A percentile compares a stretch with the other conserved stretches of the same genome.
These are phyloP conservation scores for Portevinia maculata DNA, from an alignment of 2,888 invertebrate species.

Conservation along the genomic window DNA sequence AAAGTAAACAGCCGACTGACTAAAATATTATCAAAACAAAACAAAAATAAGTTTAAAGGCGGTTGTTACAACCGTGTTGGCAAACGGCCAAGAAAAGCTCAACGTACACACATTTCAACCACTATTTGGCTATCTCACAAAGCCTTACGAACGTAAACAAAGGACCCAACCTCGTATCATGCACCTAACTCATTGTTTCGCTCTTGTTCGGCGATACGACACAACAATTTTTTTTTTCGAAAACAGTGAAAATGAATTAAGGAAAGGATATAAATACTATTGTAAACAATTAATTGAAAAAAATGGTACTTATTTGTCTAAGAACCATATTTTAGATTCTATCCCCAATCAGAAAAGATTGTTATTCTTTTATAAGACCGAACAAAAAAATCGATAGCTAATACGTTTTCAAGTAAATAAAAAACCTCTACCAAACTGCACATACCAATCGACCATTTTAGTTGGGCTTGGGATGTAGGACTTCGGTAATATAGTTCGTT, in stretches of 20 bases:
- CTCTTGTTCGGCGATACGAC: conserved; percentile 25
- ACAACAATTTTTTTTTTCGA: neutral
- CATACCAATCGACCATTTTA: neutral
- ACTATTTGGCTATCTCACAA: conserved; percentile 52
- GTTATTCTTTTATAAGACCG: conserved; percentile 14
- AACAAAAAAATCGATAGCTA: conserved; percentile 55
- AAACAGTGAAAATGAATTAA: conserved; percentile 5
- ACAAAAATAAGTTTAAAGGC: conserved; percentile 35
- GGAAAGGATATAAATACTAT: conserved; percentile 18
- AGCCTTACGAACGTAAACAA: conserved; percentile 65
- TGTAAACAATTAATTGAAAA: conserved; percentile 22
- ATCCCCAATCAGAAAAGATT: conserved; percentile 5
- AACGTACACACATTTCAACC: conserved; percentile 26
- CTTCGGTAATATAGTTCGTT: conserved; percentile 18
- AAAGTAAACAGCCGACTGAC: conserved; percentile 16
- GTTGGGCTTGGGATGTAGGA: conserved; percentile 36
- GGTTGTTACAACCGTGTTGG: conserved; percentile 20
- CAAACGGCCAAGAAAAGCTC: conserved; percentile 61
- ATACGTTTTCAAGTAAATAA: conserved; percentile 28
- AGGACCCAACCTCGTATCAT: conserved; percentile 44
- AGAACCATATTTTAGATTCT: conserved; percentile 7
- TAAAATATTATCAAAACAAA: conserved; percentile 33
- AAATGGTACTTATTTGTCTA: conserved; percentile 4
- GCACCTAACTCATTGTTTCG: conserved; percentile 40
- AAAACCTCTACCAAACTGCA: conserved; percentile 19